phyloP scores from a whole-genome alignment of 2,888 invertebrate genomes.

The Abscondita cerata region DNA sequence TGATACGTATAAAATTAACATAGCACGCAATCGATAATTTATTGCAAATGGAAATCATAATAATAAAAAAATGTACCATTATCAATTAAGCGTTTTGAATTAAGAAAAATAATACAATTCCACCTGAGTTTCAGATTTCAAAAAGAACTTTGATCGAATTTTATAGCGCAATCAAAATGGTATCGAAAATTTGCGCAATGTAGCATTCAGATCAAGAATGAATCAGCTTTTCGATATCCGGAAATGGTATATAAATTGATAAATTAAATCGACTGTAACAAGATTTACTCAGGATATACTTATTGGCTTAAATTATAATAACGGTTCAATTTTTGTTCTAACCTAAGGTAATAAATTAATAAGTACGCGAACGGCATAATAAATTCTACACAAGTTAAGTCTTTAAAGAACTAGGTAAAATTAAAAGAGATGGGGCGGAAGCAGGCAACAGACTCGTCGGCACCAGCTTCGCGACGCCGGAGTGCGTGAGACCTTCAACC shows the following conservation, averaged over 20 bases:
- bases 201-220: conserved; percentile 1
- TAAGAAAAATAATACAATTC: no score
- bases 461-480: conserved; percentile 43
- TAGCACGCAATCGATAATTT: no score
- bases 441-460: conserved; percentile 42
- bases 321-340: background rate
- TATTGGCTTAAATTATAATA: background rate
- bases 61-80: no score
- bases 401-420: conserved; percentile 11
- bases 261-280: background rate
- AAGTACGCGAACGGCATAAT: no score
- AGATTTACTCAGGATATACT: background rate
- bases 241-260: conserved; percentile 5
- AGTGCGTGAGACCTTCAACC: conserved; percentile 40
- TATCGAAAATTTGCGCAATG: conserved; percentile 5
- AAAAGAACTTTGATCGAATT: no score
- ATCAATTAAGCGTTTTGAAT: no score
- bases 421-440: conserved; percentile 25
- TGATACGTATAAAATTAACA: no score
- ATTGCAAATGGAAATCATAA: no score
- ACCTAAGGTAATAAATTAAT: background rate
- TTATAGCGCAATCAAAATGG: no score
- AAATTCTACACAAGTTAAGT: no score
- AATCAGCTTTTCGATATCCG: background rate
- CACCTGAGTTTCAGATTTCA: no score